Base-by-base conservation (phyloP, 2,113 vertebrate genomes). In the Alectura lathami region DNA sequence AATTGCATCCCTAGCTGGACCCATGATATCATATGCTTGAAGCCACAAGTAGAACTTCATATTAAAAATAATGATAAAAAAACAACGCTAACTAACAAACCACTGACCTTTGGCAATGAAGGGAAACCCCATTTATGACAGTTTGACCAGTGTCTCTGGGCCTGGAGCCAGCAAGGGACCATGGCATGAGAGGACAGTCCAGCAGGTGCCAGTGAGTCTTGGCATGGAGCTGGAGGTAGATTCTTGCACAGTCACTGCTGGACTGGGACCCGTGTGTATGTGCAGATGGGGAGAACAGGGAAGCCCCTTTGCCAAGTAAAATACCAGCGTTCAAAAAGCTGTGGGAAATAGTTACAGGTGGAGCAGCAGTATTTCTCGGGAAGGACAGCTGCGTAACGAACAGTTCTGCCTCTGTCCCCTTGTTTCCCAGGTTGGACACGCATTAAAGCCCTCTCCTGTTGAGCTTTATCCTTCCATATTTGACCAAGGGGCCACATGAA, bases 401-500 rank as follows among this genome's bases (percentile, higher is more conserved):
- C 47, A 59, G 34, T 20, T 76, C 48, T 78, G 76, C 54, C 48
- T 6, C 51, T 51, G 95, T 84, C 90, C 91, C 85, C 12, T 0
- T 79, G 30, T 7, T 40, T n/a, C 70, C 42, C 29, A 26, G 36
- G 45, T 8, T 88, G 72, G 59, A 18, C 3, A 30, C 43, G 29
- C 75, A 53, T 24, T 29, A 38, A 91, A 89, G 56, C 32, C 73
- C 69, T 92, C 56, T 74, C 85, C 93, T 91, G 14, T 92, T 67
- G 83, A 92, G 86, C 84, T 89, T 53, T 59, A 17, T 38, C 3
- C 62, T 92, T 91, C 88, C 70, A 17, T 57, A 76, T 95, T 82
- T 91, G 96, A 94, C 88, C 93, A 93, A 79, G 47, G 92, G 89
- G 75, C 91, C 91, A 67, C 23, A 6, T 92, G 67, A 70, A 88